Percentiles rank a stretch among this genome's conserved stretches.
phyloP scores from a whole-genome alignment of 1,140 invertebrate species.

The Macrostomum lignano region DNA sequence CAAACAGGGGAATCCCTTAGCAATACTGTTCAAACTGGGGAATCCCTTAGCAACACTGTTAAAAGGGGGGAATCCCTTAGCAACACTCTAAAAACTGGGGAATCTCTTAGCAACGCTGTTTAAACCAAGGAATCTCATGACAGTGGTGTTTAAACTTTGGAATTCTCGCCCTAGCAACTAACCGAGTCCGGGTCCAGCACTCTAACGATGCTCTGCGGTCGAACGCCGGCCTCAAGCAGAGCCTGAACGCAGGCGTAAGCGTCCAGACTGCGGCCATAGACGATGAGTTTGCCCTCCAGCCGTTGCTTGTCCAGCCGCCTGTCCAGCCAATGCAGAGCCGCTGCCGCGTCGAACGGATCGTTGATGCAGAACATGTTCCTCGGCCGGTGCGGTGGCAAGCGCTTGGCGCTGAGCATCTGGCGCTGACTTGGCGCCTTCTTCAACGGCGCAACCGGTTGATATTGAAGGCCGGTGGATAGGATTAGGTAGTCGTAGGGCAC shows the following conservation, averaged over 20 bases:
- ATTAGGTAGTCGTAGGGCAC: constrained; percentile 26
- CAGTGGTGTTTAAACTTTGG: too few relatives aligned
- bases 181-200: too few relatives aligned
- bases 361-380: constrained; percentile 19
- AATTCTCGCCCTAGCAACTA: too few relatives aligned
- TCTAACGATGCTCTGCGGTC: too few relatives aligned
- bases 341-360: constrained; percentile 20
- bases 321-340: constrained; percentile 16
- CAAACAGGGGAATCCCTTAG: too few relatives aligned
- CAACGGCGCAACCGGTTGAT: constrained; percentile 16
- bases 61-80: too few relatives aligned
- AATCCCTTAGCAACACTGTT: too few relatives aligned
- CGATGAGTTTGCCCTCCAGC: constrained; percentile 11
- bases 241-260: constrained; percentile 16
- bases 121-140: too few relatives aligned
- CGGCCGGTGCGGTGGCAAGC: constrained; percentile 11
- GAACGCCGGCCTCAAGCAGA: constrained; percentile 13
- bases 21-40: too few relatives aligned
- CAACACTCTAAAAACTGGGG: too few relatives aligned
- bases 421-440: constrained; percentile 9
- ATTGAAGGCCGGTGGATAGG: constrained; percentile 21
- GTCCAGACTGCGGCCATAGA: constrained; percentile 18
- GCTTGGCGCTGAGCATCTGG: constrained; percentile 10
- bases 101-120: too few relatives aligned
- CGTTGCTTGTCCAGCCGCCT: too few relatives aligned